These are phyloP conservation scores for Cliona cf. orientalis DNA, from an alignment of 37 sponge, comb jelly and placozoan species.

Conservation along the genomic window DNA sequence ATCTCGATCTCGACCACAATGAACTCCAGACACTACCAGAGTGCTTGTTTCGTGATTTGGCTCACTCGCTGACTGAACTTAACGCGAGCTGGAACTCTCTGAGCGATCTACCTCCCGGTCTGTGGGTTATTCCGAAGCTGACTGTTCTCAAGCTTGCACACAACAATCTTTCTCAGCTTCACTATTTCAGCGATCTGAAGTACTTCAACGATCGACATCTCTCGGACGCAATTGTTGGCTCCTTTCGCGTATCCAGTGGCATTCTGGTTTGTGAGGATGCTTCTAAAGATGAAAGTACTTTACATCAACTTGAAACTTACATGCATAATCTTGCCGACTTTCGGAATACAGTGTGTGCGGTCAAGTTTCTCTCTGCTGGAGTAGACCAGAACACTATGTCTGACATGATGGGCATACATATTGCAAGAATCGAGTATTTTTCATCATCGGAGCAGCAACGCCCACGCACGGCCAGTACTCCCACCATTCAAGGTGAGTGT, in stretches of 20 bases:
- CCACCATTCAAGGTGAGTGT: not conserved
- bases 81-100: conserved; percentile 49
- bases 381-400: not conserved
- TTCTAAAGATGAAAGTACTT: not conserved
- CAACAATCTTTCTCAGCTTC: conserved; percentile 59
- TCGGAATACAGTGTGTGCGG: conserved; percentile 18
- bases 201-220: conserved; percentile 37
- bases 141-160: conserved; percentile 38
- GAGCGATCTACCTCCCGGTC: conserved; percentile 52
- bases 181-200: conserved; percentile 43
- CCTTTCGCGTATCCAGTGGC: not conserved
- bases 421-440: not conserved
- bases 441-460: not conserved
- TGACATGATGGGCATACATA: conserved; percentile 34
- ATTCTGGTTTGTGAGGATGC: not conserved
- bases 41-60: conserved; percentile 31
- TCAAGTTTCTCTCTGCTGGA: not conserved
- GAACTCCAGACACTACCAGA: conserved; percentile 52
- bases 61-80: conserved; percentile 47
- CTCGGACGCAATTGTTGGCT: not conserved
- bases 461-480: not conserved
- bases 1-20: conserved; percentile 58
- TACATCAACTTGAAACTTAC: conserved; percentile 12
- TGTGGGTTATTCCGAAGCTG: conserved; percentile 70
- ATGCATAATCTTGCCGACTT: conserved; percentile 25